These are phyloP conservation scores for Leptogaster cylindrica DNA, from an alignment of 2,888 invertebrate species.

Conservation along the genomic window DNA sequence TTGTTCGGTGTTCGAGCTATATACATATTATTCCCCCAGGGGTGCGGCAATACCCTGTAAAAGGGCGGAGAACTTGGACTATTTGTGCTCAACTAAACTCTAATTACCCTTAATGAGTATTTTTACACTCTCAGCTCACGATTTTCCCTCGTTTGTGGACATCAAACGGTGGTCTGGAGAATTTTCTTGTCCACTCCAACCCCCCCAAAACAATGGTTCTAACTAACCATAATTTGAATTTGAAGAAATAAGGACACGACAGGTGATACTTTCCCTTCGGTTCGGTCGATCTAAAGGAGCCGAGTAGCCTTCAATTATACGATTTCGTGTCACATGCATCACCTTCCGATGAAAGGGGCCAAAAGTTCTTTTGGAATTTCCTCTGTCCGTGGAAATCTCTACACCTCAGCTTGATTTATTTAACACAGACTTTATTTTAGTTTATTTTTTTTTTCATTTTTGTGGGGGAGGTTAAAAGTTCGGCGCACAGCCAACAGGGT, in stretches of 20 bases:
- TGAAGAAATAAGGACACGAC: conserved; percentile 25
- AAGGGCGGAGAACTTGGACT: conserved; percentile 5
- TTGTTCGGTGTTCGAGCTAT: too few species aligned
- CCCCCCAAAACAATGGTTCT: too few species aligned
- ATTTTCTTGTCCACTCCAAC: too few species aligned
- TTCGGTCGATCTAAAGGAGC: background rate
- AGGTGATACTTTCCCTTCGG: conserved; percentile 35
- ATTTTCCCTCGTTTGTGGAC: conserved; percentile 30
- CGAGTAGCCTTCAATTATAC: conserved; percentile 43
- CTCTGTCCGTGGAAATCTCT: conserved; percentile 19
- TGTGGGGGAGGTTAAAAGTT: too few species aligned
- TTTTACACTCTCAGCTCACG: conserved; percentile 46
- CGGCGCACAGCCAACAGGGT: too few species aligned
- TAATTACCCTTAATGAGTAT: conserved; percentile 47
- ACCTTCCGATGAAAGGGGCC: conserved; percentile 27
- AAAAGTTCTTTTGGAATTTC: conserved; percentile 9
- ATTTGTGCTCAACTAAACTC: conserved; percentile 13
- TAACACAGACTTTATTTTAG: too few species aligned
- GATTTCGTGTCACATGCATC: conserved; percentile 47
- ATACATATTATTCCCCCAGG: conserved; percentile 17
- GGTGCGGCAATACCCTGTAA: background rate
- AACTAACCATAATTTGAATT: conserved; percentile 27
- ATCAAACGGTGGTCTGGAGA: conserved; percentile 27
- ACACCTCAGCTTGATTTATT: conserved; percentile 25
- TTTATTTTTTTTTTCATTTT: too few species aligned